These are phyloP conservation scores for Mastigias papua DNA, from an alignment of 30 jellyfish, hydroid and myxozoan genomes.

Conservation along the genomic window DNA sequence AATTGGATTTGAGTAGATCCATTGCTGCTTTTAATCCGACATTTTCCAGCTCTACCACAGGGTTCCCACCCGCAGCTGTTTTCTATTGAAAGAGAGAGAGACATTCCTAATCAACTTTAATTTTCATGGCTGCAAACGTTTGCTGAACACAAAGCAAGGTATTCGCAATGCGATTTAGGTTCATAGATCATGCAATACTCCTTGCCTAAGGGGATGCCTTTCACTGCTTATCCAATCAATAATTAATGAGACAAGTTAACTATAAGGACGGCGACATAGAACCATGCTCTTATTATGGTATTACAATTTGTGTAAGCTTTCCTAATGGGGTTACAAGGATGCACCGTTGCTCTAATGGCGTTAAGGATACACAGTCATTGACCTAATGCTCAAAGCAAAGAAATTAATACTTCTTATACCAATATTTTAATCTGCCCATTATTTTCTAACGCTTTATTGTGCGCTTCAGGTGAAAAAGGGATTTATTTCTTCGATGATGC, in stretches of 20 bases:
- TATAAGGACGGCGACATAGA: not conserved
- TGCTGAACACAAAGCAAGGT: not conserved
- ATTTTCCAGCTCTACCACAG: constrained; percentile 44
- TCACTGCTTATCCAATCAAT: not conserved
- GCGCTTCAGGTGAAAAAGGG: no score
- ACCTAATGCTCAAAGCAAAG: no score
- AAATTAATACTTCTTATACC: no score
- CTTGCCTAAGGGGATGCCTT: not conserved
- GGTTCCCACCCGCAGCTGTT: constrained; percentile 61
- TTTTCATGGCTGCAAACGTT: not conserved
- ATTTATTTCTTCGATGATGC: no score
- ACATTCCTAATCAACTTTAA: constrained; percentile 11
- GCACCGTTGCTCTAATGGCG: no score
- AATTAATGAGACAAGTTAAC: not conserved
- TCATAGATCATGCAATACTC: not conserved
- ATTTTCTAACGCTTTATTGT: no score
- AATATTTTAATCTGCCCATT: no score
- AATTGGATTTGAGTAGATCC: constrained; percentile 27
- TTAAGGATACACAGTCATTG: no score
- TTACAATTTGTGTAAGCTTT: not conserved
- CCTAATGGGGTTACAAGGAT: not conserved
- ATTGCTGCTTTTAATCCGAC: constrained; percentile 55
- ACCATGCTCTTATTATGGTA: not conserved
- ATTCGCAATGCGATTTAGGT: not conserved
- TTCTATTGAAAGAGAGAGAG: constrained; percentile 36